Base-by-base conservation (phyloP, 30 jellyfish, hydroid and myxozoan species). In the Morbakka virulenta region DNA sequence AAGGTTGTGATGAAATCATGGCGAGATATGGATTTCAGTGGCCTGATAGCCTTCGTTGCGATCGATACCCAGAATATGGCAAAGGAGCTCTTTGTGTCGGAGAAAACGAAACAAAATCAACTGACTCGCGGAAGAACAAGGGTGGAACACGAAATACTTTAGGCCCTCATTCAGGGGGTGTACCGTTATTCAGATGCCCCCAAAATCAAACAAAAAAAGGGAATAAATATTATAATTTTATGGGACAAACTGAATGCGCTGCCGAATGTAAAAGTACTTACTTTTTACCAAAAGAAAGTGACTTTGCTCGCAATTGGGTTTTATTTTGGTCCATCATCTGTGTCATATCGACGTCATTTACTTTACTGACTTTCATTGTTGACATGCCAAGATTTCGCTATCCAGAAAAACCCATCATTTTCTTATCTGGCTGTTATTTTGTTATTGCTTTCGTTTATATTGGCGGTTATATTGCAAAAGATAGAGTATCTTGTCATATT, bases 221-320 rank as follows among this genome's bases (percentile, higher is more conserved):
- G 51, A 91, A 79, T 53, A 69, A 82, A 69, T 96, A 85, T 76
- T 92, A 84, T 28, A 70, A 80, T 35, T 92, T 92, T 79, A 92
- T 92, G 98, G 98, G 98, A 1, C 80, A 30, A 49, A 62, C 70
- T 4, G 95, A 80, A 29, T 92, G 98, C 67, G 96, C 98, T 0
- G 92, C 94, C 4, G 87, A 67, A 52, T 92, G n/a, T n/a, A n/a
- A n/a, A n/a, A n/a, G n/a, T n/a, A n/a, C n/a, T n/a, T n/a, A n/a
- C n/a, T n/a, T n/a, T 41, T 41, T 82, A 28, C 80, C 86, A 30
- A 85, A 81, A 57, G 98, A 92, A 67, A 52, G 95, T 52, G 98
- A 92, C n/a, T 92, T 92, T 36, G 98, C 98, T 11, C 82, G 98
- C 13, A 85, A 85, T 23, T 92, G 98, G 98, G 93, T 92, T 50